These are phyloP conservation scores for Thripadectes ignobilis DNA, from an alignment of 2,797 vertebrate genomes.

Conservation along the genomic window DNA sequence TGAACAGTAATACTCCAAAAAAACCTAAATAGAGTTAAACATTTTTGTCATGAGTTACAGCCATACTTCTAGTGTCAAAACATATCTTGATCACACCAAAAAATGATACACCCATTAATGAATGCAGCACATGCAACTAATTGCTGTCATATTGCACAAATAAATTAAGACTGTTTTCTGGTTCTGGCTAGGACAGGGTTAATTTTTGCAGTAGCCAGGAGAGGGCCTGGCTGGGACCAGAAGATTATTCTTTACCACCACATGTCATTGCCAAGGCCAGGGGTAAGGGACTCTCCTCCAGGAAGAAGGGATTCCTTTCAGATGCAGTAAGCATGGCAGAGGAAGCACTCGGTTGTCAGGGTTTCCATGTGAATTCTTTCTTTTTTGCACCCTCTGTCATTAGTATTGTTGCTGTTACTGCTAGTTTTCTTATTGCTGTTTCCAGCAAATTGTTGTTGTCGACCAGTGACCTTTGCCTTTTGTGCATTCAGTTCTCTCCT, in stretches of 20 bases:
- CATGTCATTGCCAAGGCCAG: accelerated
- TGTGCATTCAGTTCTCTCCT: not conserved
- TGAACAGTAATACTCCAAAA: not conserved
- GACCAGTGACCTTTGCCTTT: not conserved
- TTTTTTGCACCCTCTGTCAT: not conserved
- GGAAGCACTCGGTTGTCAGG: too few species aligned
- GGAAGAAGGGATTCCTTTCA: not conserved
- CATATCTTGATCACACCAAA: not conserved
- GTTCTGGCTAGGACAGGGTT: not conserved
- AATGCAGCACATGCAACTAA: not conserved
- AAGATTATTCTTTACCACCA: not conserved
- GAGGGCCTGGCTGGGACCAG: not conserved
- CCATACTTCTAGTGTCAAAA: not conserved
- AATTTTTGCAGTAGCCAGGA: not conserved
- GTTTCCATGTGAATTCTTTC: not conserved
- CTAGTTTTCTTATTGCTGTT: not conserved
- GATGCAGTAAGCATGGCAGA: accelerated
- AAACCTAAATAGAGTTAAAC: accelerated
- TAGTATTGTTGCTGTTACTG: not conserved
- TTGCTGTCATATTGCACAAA: not conserved
- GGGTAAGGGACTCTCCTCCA: not conserved
- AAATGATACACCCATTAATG: not conserved
- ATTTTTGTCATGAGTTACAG: not conserved
- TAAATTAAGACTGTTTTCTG: not conserved
- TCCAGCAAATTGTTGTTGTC: not conserved